Evolutionary conservation across 2,113 vertebrate species (phyloP).

Genomic region (Neoarius graeffei): DNA sequence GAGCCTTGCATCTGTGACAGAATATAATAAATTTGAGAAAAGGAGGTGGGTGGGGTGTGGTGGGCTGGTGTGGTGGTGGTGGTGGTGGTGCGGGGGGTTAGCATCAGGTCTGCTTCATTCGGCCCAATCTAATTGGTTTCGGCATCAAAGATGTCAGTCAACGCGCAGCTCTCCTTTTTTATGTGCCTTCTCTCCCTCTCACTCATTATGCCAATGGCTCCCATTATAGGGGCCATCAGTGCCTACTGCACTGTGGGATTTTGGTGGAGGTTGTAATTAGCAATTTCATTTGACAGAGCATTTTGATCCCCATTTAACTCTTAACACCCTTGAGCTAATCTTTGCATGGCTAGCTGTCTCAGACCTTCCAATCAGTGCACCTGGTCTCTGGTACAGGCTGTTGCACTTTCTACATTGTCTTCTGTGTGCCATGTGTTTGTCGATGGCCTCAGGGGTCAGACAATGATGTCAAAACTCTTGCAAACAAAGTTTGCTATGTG

Average conservation of each 20-base stretch:
- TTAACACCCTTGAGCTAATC: conserved; percentile 53
- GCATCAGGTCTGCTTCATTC: conserved; percentile 84
- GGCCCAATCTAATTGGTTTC: conserved; percentile 88
- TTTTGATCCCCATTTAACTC: conserved; percentile 55
- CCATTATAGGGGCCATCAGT: conserved; percentile 85
- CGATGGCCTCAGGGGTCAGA: conserved; percentile 40
- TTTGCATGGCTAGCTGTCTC: conserved; percentile 45
- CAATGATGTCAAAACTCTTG: conserved; percentile 24
- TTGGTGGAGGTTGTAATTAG: conserved; percentile 87
- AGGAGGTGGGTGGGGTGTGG: conserved; percentile 75
- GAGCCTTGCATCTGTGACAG: conserved; percentile 89
- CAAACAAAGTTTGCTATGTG: conserved; percentile 8
- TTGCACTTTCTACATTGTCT: conserved; percentile 41
- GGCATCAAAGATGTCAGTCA: conserved; percentile 89
- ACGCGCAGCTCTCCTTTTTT: conserved; percentile 76
- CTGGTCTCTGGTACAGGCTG: conserved; percentile 43
- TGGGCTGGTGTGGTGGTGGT: conserved; percentile 51
- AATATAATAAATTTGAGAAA: conserved; percentile 81
- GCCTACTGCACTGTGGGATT: conserved; percentile 80
- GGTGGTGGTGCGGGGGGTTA: conserved; percentile 39
- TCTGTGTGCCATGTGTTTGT: conserved; percentile 37
- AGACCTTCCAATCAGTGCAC: conserved; percentile 43
- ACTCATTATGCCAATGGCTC: conserved; percentile 85
- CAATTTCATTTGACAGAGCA: conserved; percentile 72
- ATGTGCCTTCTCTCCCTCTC: conserved; percentile 78